These are phyloP conservation scores for Decapterus maruadsi DNA, from an alignment of 2,797 vertebrate genomes.

Conservation along the genomic window DNA sequence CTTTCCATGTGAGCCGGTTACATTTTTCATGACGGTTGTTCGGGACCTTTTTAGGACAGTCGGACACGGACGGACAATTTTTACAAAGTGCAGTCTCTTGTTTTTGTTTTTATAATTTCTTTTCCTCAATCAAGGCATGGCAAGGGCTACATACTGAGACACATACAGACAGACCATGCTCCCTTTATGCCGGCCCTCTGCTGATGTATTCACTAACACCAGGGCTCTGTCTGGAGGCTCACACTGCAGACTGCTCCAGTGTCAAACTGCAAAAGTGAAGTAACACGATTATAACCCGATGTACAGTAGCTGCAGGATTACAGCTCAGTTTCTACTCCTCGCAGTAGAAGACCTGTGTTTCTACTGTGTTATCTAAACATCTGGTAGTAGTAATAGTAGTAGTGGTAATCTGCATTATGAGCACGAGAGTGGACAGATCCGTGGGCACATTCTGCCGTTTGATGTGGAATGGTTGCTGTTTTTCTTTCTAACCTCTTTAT, in stretches of 20 bases:
- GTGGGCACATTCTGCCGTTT: slow-evolving; percentile 57
- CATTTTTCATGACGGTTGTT: neutral
- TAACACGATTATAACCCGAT: neutral
- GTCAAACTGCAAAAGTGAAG: neutral
- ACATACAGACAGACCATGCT: slow-evolving; percentile 13
- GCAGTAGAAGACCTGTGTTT: neutral
- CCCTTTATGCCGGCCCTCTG: slow-evolving; percentile 39
- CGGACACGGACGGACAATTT: slow-evolving; percentile 22
- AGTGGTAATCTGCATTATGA: slow-evolving; percentile 35
- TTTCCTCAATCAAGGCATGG: slow-evolving; percentile 10
- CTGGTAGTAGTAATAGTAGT: neutral
- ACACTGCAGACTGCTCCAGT: slow-evolving; percentile 32
- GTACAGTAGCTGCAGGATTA: slow-evolving; percentile 16
- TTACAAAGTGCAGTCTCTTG: slow-evolving; percentile 48
- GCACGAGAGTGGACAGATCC: slow-evolving; percentile 19
- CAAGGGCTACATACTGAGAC: slow-evolving; percentile 40
- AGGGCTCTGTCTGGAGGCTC: slow-evolving; percentile 35
- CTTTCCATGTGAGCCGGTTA: slow-evolving; percentile 1
- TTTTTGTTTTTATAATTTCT: neutral
- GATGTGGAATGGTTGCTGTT: slow-evolving; percentile 66
- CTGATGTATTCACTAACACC: slow-evolving; percentile 20
- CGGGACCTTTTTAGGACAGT: slow-evolving; percentile 36
- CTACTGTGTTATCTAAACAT: neutral
- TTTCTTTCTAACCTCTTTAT: slow-evolving; percentile 62
- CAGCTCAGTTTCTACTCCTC: slow-evolving; percentile 5